These are phyloP conservation scores for Herpetotheres cachinnans DNA, from an alignment of 2,113 vertebrate species.

Conservation along the genomic window DNA sequence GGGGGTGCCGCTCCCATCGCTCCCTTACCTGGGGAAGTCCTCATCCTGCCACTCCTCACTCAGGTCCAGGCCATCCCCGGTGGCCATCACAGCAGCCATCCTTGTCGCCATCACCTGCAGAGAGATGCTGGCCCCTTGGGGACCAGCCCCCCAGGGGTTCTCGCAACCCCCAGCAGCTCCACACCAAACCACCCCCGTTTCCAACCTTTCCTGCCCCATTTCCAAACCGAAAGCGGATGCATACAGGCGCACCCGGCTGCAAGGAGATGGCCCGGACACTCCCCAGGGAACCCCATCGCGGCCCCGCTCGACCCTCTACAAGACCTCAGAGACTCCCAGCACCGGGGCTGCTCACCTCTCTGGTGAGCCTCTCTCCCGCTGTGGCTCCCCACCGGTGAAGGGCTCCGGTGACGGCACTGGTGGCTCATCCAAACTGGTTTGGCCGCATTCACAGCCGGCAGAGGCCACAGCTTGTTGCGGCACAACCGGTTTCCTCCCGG, in stretches of 20 bases:
- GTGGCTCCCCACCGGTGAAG: background rate
- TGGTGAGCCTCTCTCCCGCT: background rate
- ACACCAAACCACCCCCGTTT: background rate
- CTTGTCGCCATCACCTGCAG: background rate
- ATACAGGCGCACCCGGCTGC: fast-evolving
- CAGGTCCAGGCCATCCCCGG: conserved; percentile 67
- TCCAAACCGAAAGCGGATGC: background rate
- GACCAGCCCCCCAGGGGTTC: background rate
- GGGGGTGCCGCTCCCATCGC: background rate
- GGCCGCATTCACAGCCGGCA: conserved; percentile 4
- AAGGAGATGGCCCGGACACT: background rate
- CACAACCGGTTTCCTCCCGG: background rate
- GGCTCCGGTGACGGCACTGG: background rate
- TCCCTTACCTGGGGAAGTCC: conserved; percentile 78
- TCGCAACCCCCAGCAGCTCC: background rate
- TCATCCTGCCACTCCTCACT: conserved; percentile 85
- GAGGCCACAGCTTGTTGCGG: background rate
- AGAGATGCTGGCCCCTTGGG: background rate
- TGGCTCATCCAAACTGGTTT: conserved; percentile 51
- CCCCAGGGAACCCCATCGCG: background rate
- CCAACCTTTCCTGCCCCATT: background rate
- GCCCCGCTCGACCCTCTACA: background rate
- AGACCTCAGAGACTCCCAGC: background rate
- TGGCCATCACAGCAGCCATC: background rate
- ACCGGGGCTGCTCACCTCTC: background rate